phyloP scores from a whole-genome alignment of 2,888 invertebrate species.

The Syrphus vitripennis region DNA sequence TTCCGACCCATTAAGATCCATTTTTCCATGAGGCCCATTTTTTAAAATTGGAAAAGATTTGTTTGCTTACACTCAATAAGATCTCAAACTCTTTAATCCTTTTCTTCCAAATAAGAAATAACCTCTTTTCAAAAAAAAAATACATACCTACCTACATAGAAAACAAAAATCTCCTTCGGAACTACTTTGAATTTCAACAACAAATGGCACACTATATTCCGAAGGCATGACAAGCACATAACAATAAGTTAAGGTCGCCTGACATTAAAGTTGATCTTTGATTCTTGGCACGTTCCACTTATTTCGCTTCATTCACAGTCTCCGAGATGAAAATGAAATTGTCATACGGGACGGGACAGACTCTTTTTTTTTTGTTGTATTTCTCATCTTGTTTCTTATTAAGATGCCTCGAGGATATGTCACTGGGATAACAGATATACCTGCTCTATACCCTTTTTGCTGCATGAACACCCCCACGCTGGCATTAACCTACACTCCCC shows the following conservation, averaged over 20 bases:
- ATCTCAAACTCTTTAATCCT: not conserved
- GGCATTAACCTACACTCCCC: not conserved
- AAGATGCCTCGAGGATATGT: conserved; percentile 66
- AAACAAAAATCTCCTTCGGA: not conserved
- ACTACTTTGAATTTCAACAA: conserved; percentile 17
- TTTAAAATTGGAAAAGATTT: conserved; percentile 12
- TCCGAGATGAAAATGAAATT: conserved; percentile 50
- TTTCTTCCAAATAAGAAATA: not conserved
- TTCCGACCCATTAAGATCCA: not conserved
- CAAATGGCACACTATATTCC: conserved; percentile 21
- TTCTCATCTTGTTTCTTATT: conserved; percentile 51
- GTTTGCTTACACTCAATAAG: not conserved
- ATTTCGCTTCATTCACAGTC: conserved; percentile 53
- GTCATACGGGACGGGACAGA: conserved; percentile 33
- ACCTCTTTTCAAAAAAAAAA: not conserved
- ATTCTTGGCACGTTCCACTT: conserved; percentile 67
- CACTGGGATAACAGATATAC: conserved; percentile 56
- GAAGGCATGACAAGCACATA: conserved; percentile 36
- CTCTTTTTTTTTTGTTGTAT: conserved; percentile 13
- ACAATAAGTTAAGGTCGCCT: conserved; percentile 51
- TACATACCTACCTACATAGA: too few species aligned
- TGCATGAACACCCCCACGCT: conserved; percentile 42
- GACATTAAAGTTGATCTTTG: conserved; percentile 60
- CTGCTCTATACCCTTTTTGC: conserved; percentile 18
- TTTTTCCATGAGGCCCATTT: not conserved